Conservation (phyloP, 2,797 vertebrate species). For the Columba guinea region DNA sequence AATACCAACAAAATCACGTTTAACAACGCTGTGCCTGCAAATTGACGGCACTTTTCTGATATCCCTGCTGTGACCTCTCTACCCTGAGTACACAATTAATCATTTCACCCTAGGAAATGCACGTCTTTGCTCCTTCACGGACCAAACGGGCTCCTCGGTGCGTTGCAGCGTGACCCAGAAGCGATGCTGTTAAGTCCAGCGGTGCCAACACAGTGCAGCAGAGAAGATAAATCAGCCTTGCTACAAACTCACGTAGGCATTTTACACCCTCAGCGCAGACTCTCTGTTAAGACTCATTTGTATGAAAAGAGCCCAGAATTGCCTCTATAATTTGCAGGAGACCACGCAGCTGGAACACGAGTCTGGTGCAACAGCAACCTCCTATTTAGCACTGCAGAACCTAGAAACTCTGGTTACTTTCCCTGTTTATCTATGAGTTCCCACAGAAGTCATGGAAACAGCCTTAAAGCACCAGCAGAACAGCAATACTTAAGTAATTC, state of each 20-base stretch:
- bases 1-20: fast-evolving
- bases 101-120: not conserved
- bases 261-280: not conserved
- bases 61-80: not conserved
- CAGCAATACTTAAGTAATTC: not conserved
- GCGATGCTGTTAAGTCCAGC: not conserved
- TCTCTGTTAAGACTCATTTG: not conserved
- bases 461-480: not conserved
- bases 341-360: not conserved
- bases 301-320: not conserved
- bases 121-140: not conserved
- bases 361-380: not conserved
- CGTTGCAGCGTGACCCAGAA: not conserved
- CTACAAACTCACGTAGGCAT: not conserved
- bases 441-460: not conserved
- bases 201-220: not conserved
- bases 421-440: not conserved
- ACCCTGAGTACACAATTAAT: not conserved
- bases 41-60: not conserved
- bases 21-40: not conserved
- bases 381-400: not conserved
- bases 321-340: not conserved
- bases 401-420: not conserved
- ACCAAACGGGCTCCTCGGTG: not conserved
- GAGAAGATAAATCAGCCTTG: not conserved